These are phyloP conservation scores for Pygocentrus nattereri DNA, from an alignment of 2,797 vertebrate species.

Conservation along the genomic window DNA sequence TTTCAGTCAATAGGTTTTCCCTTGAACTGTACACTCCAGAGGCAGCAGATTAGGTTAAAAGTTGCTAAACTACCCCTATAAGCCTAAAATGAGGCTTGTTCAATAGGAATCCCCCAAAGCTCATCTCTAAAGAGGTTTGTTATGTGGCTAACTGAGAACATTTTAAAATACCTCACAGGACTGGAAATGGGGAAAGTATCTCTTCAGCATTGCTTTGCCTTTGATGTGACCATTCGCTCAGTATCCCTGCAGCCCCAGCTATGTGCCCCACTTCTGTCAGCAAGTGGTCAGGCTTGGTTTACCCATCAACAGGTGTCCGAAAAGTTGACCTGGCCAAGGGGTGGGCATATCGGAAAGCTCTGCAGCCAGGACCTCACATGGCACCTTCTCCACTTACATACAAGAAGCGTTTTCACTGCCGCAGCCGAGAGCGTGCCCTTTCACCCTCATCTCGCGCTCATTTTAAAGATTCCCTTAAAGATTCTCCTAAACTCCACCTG, in stretches of 20 bases:
- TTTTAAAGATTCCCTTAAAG: too few species aligned
- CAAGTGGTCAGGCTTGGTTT: slow-evolving; percentile 68
- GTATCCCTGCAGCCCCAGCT: background rate
- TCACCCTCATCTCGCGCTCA: background rate
- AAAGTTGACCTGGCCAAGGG: slow-evolving; percentile 59
- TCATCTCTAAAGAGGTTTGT: background rate
- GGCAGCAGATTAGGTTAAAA: background rate
- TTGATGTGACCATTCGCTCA: slow-evolving; percentile 56
- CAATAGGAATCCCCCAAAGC: background rate
- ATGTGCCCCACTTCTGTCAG: slow-evolving; percentile 62
- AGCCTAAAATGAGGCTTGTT: background rate
- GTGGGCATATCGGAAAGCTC: slow-evolving; percentile 51
- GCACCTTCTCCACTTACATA: slow-evolving; percentile 70
- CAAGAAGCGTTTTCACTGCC: slow-evolving; percentile 47
- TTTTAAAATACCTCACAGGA: background rate
- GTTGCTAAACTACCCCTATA: background rate
- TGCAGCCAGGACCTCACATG: slow-evolving; percentile 54
- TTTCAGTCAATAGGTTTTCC: background rate
- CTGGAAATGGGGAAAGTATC: slow-evolving; percentile 9
- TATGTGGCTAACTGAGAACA: background rate
- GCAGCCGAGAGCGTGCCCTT: background rate
- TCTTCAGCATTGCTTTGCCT: slow-evolving; percentile 40
- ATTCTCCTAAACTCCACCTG: too few species aligned
- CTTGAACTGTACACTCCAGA: background rate
- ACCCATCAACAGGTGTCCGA: slow-evolving; percentile 75